phyloP scores from a whole-genome alignment of 2,113 vertebrate species.

The Odocoileus virginianus region DNA sequence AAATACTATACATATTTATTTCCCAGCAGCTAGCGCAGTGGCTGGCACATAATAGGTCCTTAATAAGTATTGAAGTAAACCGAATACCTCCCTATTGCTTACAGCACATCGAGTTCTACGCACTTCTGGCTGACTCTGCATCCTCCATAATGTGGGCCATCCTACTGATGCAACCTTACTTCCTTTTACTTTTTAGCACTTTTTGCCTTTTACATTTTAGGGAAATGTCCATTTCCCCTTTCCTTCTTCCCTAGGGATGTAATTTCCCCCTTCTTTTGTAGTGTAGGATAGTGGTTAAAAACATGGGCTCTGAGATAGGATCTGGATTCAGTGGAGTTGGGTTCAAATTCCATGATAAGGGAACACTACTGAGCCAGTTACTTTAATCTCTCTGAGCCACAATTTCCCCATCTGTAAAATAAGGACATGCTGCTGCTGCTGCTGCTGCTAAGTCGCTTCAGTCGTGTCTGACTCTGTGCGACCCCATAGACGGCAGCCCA shows the following conservation, averaged over 20 bases:
- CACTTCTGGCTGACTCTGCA: not conserved
- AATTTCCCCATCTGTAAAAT: not conserved
- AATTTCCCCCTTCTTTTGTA: not conserved
- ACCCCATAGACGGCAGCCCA: too few relatives aligned
- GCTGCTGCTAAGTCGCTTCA: too few relatives aligned
- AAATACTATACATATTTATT: not conserved
- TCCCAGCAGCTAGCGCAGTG: not conserved
- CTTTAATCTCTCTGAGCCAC: not conserved
- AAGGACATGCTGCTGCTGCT: not conserved
- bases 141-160: not conserved
- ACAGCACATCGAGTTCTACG: not conserved
- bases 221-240: not conserved
- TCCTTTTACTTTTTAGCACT: not conserved
- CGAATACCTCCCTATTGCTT: not conserved
- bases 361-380: not conserved
- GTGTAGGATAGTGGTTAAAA: not conserved
- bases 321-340: not conserved
- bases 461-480: too few relatives aligned
- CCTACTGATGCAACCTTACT: not conserved
- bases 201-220: too few relatives aligned
- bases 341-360: not conserved
- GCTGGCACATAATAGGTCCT: not conserved
- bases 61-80: slow-evolving; percentile 7
- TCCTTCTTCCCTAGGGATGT: not conserved
- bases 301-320: not conserved